A percentile compares a stretch with the other conserved stretches of the same genome.
Conservation (phyloP, 1,140 invertebrate species). For the Laodelphax striatellus region DNA sequence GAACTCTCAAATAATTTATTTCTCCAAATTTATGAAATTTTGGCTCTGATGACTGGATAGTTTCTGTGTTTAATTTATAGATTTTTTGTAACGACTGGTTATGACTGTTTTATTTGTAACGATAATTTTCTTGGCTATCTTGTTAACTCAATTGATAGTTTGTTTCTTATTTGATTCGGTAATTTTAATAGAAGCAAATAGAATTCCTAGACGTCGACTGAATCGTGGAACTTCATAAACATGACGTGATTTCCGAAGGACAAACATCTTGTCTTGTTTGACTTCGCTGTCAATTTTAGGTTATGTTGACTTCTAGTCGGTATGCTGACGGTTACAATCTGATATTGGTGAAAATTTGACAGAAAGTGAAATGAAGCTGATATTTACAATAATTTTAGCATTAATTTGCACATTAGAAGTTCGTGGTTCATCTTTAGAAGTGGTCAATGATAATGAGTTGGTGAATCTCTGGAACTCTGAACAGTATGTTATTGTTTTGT, state of each 20-base stretch:
- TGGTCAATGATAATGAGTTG: conserved; percentile 56
- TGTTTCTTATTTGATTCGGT: background rate
- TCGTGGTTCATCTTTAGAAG: conserved; percentile 34
- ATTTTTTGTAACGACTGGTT: background rate
- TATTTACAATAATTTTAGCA: background rate
- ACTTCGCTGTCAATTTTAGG: background rate
- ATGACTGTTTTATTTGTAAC: background rate
- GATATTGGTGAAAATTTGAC: too few species aligned
- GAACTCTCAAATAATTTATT: too few species aligned
- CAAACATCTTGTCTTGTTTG: background rate
- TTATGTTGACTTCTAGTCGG: background rate
- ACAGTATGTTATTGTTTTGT: conserved; percentile 58
- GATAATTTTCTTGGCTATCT: background rate
- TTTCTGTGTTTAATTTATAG: too few species aligned
- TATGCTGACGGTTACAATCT: too few species aligned
- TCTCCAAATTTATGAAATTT: too few species aligned
- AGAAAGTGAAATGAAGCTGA: background rate
- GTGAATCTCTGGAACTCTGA: conserved; percentile 55
- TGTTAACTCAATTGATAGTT: background rate
- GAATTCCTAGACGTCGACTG: background rate
- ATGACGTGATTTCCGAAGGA: background rate
- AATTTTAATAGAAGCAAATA: background rate
- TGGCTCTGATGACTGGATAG: too few species aligned
- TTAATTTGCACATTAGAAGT: background rate
- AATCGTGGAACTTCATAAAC: background rate